Evolutionary conservation across 1,140 invertebrate genomes (phyloP).

Genomic region (Brachionus plicatilis): DNA sequence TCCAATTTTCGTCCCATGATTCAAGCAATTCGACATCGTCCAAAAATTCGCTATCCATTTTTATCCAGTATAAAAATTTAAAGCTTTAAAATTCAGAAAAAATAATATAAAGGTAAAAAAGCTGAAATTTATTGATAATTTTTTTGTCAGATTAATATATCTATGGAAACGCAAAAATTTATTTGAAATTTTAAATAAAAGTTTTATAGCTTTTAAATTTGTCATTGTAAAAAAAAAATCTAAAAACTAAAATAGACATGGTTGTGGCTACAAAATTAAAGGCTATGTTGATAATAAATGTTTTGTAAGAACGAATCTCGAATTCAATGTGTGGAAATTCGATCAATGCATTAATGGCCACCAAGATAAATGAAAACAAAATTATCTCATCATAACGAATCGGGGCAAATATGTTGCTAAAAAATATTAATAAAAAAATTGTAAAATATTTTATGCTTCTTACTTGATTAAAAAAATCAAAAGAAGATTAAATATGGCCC

Average conservation of each 20-base stretch:
- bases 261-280: not conserved
- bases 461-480: constrained; percentile 21
- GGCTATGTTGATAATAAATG: not conserved
- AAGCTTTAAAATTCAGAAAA: not conserved
- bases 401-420: not conserved
- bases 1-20: not conserved
- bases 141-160: not conserved
- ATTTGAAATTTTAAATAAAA: not conserved
- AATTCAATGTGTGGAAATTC: constrained; percentile 1
- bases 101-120: not conserved
- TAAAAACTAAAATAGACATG: not conserved
- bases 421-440: not conserved
- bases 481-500: not conserved
- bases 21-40: not conserved
- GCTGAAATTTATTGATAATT: not conserved
- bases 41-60: not conserved
- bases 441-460: not conserved
- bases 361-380: not conserved
- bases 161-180: not conserved
- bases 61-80: not conserved
- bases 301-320: not conserved
- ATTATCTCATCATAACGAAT: not conserved
- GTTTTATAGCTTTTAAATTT: not conserved
- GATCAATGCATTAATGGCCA: not conserved
- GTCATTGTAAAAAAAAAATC: constrained; percentile 1